Base-by-base conservation (phyloP, 2,797 vertebrate species). In the Urosaurus nigricauda region DNA sequence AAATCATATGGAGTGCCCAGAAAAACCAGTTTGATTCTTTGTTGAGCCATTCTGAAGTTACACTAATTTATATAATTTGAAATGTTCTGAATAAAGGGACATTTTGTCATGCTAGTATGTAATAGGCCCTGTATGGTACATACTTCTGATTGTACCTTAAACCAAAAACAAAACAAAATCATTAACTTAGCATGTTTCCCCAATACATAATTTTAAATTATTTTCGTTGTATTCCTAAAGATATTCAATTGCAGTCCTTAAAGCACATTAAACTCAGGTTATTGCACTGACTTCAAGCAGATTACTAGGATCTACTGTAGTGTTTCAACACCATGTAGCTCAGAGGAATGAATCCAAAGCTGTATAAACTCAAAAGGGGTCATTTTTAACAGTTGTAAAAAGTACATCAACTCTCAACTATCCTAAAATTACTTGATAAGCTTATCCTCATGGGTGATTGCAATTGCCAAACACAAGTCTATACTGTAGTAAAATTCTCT, bases 11-110 rank as follows among this genome's bases (percentile, higher is more conserved):
- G 56, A 89, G 75, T 75, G 89, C 93, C 93, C 92, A 92, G 26
- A 88, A 60, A 93, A 97, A 96, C 96, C 97, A 96, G 96, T 97
- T 96, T 96, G 95, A 96, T 96, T 97, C 94, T 93, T 92, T 94
- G 94, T 96, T 96, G 96, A 95, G 86, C 94, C 94, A 88, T 94
- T 94, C 47, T 88, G 91, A 92, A 79, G 56, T 70, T 78, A 83
- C 75, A 91, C 60, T 83, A 88, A 89, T 29, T 21, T 32, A 6
- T 86, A 32, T 77, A 58, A 51, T 88, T 86, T 37, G 77, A 80
- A 51, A 89, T 73, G 19, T 79, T 35, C 90, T 91, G 84, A 65
- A 71, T 92, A 95, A 91, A 92, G 89, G 91, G 85, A 86, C 71
- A 74, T 80, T 84, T 89, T 78, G 58, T 58, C 90, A 83, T 83